Percentiles rank a stretch among this genome's conserved stretches.
Evolutionary conservation across 2,113 vertebrate genomes (phyloP).

Genomic region (Callaeas wilsoni): DNA sequence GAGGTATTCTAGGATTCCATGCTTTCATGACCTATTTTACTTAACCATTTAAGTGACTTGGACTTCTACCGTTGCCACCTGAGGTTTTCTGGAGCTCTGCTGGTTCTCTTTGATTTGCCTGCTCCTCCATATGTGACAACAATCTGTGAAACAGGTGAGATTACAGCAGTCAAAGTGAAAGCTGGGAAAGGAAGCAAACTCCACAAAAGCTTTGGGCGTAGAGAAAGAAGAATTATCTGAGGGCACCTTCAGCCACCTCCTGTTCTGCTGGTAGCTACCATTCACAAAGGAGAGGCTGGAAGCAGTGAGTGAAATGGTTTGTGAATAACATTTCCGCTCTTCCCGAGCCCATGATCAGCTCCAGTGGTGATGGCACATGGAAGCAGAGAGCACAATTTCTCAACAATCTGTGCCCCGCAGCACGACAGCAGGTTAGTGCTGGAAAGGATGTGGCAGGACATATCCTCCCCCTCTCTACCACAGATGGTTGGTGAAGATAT

Average conservation of each 20-base stretch:
- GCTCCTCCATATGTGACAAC: neutral
- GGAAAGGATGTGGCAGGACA: too few species aligned
- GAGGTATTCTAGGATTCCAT: neutral
- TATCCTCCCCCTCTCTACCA: too few species aligned
- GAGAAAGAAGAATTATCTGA: neutral
- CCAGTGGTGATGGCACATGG: neutral
- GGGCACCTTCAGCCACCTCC: neutral
- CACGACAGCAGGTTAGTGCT: neutral
- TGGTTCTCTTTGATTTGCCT: neutral
- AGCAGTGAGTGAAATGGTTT: neutral
- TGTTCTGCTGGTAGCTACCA: neutral
- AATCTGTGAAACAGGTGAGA: neutral
- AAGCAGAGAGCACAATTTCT: neutral
- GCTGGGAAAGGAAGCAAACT: neutral
- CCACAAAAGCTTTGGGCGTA: neutral
- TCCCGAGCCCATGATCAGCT: neutral
- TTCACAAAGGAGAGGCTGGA: neutral
- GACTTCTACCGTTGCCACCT: neutral
- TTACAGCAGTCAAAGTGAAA: neutral
- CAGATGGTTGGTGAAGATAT: too few species aligned
- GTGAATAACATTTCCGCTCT: neutral
- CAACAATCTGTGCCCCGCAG: neutral
- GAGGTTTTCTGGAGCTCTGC: neutral
- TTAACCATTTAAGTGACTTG: neutral
- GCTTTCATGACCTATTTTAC: neutral